Base-by-base conservation (phyloP, 2,797 vertebrate species). In the Myotis findleyi region DNA sequence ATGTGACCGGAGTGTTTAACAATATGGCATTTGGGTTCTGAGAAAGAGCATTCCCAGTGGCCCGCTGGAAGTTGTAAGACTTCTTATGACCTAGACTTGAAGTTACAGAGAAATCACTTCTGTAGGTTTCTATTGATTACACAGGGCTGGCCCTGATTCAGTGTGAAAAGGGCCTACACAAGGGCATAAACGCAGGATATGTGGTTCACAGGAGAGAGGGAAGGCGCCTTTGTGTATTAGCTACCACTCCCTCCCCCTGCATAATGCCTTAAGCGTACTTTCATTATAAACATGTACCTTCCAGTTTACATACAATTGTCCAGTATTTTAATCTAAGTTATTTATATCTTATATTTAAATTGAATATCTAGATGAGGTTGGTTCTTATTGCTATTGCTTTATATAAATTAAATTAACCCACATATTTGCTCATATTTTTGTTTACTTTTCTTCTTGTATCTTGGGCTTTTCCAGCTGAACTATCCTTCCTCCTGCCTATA, bases 301-400 rank as follows among this genome's bases (percentile, higher is more conserved):
- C 44, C 44, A 89, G 69, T 41, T 71, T 76, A 86, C 21, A 72
- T 86, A 9, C 10, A 83, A 41, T 81, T 69, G 30, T 49, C 51
- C 9, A 68, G 5, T 21, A 80, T 69, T 73, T 95, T 95, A 83
- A 87, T 41, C 30, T 87, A 66, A 64, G 8, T 17, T 71, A 57
- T 72, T 77, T 91, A 69, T 69, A 76, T 53, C 71, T 64, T 73
- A 82, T 49, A 72, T 64, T 87, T 93, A 82, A 21, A 88, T 47
- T 47, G 12, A 47, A 47, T 47, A 68, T 44, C 49, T 75, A 68
- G 66, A 87, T 75, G 71, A 92, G 23, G 76, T 81, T 55, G 2
- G 44, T 47, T 7, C 57, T 75, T 68, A 79, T 66, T 33, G 11
- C 36, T 47, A 62, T 11, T 72, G 17, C 4, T 59, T 83, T 77